Evolutionary conservation across 92 coral and sea anemone genomes (phyloP).

Genomic region (Meandrina meandrites): DNA sequence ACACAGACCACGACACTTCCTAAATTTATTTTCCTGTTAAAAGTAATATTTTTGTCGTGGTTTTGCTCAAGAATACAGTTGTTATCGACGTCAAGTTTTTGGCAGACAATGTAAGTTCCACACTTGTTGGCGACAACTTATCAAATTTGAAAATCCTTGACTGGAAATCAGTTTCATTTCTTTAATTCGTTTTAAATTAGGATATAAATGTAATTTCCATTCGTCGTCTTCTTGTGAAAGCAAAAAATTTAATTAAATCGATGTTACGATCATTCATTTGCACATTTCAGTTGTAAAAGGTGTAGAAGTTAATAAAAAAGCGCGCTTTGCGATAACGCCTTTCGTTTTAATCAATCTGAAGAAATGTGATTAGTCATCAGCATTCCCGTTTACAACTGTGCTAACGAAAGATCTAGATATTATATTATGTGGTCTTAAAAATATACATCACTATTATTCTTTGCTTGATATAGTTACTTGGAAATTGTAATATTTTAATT

Average conservation of each 20-base stretch:
- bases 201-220: neutral
- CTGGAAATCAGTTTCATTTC: neutral
- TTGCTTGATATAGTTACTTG: neutral
- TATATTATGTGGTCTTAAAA: neutral
- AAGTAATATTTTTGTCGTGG: neutral
- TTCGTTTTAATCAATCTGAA: neutral
- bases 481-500: neutral
- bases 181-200: conserved; percentile 1
- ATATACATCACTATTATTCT: neutral
- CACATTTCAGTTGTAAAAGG: conserved; percentile 5
- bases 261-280: neutral
- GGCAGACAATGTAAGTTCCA: neutral
- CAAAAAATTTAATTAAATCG: neutral
- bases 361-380: neutral
- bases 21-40: neutral
- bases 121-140: neutral
- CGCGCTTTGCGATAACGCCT: neutral
- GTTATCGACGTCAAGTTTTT: neutral
- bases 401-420: neutral
- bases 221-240: neutral
- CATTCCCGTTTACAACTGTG: neutral
- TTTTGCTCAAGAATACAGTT: neutral
- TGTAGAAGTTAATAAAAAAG: conserved; percentile 7
- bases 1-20: neutral
- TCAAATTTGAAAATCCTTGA: neutral